Percentiles rank a stretch among this genome's conserved stretches.
Conservation (phyloP, 2,113 vertebrate genomes). For the Amphilophus citrinellus region DNA sequence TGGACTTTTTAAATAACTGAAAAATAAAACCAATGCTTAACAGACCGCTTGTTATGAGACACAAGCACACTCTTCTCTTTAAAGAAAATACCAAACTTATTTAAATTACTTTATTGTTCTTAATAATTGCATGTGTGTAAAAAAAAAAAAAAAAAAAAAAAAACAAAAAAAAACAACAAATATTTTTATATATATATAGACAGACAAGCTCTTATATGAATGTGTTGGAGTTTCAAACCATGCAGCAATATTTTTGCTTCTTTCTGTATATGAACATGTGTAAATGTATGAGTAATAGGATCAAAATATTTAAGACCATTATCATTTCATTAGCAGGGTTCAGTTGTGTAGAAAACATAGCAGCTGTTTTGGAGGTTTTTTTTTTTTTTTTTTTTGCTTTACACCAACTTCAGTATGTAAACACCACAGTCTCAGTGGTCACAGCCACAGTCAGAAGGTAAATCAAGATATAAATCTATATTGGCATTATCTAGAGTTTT, state of each 20-base stretch:
- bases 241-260: constrained; percentile 64
- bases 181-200: too few relatives aligned
- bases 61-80: too few relatives aligned
- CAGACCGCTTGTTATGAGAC: too few relatives aligned
- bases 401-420: constrained; percentile 21
- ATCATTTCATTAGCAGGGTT: constrained; percentile 47
- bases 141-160: constrained; percentile 51
- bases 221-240: constrained; percentile 65
- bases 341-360: constrained; percentile 68
- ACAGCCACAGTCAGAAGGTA: constrained; percentile 40
- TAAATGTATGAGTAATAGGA: constrained; percentile 59
- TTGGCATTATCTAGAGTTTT: constrained; percentile 28
- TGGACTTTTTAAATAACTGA: too few relatives aligned
- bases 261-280: constrained; percentile 58
- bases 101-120: constrained; percentile 60
- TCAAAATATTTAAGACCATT: constrained; percentile 43
- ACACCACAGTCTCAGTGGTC: not conserved
- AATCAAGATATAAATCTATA: constrained; percentile 71
- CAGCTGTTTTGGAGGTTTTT: constrained; percentile 60
- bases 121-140: constrained; percentile 57
- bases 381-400: constrained; percentile 23
- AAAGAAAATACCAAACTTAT: not conserved
- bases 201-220: constrained; percentile 40
- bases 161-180: not conserved
- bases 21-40: too few relatives aligned